phyloP scores from a whole-genome alignment of 1,140 invertebrate genomes.

The Popillia japonica region DNA sequence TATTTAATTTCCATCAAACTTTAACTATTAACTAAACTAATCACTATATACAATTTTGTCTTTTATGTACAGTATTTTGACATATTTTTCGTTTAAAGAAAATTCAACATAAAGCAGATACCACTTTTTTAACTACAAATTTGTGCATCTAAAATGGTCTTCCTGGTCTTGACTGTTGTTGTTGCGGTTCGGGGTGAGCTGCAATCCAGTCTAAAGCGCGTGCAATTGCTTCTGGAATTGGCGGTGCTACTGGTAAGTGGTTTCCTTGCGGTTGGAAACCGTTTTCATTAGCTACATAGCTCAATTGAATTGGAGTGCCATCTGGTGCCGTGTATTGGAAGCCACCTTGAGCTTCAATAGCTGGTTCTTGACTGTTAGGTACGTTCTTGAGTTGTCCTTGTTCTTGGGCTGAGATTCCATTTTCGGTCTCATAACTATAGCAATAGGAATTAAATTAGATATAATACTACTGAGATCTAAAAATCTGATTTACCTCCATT shows the following conservation, averaged over 20 bases:
- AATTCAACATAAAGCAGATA: neutral
- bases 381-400: constrained; percentile 52
- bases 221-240: constrained; percentile 59
- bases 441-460: neutral
- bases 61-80: too few species aligned
- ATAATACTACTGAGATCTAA: neutral
- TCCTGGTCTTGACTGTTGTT: constrained; percentile 5
- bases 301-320: constrained; percentile 60
- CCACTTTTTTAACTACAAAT: neutral
- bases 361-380: constrained; percentile 59
- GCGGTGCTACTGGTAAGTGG: constrained; percentile 67
- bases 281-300: constrained; percentile 67
- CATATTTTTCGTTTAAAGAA: too few species aligned
- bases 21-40: too few species aligned
- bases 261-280: constrained; percentile 63
- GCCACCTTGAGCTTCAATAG: constrained; percentile 55
- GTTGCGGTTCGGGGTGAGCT: constrained; percentile 52
- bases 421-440: constrained; percentile 65
- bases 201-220: constrained; percentile 59
- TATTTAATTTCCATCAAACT: neutral
- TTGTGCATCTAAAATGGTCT: neutral
- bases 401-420: constrained; percentile 64
- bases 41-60: too few species aligned
- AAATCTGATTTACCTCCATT: constrained; percentile 25
- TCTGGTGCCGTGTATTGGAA: constrained; percentile 63